phyloP scores from a whole-genome alignment of 2,113 vertebrate genomes.

The Onychostruthus taczanowskii region DNA sequence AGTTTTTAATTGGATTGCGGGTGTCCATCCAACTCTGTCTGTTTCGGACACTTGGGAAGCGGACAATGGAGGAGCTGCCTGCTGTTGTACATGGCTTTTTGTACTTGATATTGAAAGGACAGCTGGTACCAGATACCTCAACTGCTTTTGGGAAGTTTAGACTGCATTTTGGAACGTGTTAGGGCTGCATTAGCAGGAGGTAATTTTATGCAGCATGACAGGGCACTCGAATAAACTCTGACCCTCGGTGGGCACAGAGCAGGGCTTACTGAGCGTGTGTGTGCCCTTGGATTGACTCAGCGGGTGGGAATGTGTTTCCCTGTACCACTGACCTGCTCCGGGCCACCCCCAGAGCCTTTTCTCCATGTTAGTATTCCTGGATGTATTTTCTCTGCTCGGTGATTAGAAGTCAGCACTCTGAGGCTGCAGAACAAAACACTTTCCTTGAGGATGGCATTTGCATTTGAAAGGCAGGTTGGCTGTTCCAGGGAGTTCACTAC shows the following conservation, averaged over 20 bases:
- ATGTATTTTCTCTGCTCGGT: not conserved
- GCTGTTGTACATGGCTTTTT: fast-evolving
- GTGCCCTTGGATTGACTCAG: not conserved
- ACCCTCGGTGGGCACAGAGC: not conserved
- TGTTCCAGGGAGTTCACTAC: not conserved
- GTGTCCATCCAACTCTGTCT: not conserved
- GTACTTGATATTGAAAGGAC: not conserved
- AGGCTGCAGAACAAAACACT: not conserved
- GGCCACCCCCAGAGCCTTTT: not conserved
- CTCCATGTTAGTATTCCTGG: not conserved
- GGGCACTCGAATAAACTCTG: fast-evolving
- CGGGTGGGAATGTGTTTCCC: not conserved
- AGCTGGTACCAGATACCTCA: not conserved
- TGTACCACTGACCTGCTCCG: not conserved
- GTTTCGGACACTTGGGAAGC: fast-evolving
- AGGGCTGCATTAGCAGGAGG: not conserved
- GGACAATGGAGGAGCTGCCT: fast-evolving
- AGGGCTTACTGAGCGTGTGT: fast-evolving
- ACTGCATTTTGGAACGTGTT: not conserved
- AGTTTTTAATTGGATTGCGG: not conserved
- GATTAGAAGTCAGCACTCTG: not conserved
- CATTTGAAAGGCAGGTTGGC: conserved; percentile 36
- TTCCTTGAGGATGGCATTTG: conserved; percentile 18
- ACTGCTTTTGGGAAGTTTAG: not conserved
- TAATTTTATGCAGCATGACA: not conserved